Conservation (phyloP, 92 coral and sea anemone genomes). For the Epizoanthus illoricatus region DNA sequence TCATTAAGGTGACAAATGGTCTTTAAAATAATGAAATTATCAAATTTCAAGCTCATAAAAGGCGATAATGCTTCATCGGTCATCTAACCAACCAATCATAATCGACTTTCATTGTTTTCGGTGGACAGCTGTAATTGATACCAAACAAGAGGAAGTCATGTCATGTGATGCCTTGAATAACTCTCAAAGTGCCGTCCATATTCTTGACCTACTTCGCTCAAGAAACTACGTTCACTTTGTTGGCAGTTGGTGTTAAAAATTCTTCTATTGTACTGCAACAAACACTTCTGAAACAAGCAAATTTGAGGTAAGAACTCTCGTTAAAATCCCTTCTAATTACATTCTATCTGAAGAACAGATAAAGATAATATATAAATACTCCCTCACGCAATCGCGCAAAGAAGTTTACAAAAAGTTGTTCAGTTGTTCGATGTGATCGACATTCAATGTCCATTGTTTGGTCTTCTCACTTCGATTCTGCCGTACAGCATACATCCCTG, state of each 20-base stretch:
- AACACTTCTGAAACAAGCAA: background rate
- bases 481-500: too few species aligned
- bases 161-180: background rate
- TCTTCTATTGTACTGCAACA: background rate
- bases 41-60: background rate
- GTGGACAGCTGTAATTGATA: constrained; percentile 10
- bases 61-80: constrained; percentile 13
- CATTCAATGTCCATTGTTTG: background rate
- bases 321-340: background rate
- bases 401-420: too few species aligned
- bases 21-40: background rate
- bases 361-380: background rate
- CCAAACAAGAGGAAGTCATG: background rate
- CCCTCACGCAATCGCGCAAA: constrained; percentile 13
- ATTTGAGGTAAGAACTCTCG: background rate
- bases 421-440: background rate
- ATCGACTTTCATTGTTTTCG: background rate
- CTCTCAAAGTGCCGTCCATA: background rate
- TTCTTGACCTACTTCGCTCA: background rate
- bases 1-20: background rate
- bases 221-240: background rate
- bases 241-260: background rate
- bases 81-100: constrained; percentile 6
- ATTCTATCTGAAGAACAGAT: background rate
- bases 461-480: background rate